Evolutionary conservation across 1,140 invertebrate species (phyloP).

Genomic region (Acromyrmex heyeri): DNA sequence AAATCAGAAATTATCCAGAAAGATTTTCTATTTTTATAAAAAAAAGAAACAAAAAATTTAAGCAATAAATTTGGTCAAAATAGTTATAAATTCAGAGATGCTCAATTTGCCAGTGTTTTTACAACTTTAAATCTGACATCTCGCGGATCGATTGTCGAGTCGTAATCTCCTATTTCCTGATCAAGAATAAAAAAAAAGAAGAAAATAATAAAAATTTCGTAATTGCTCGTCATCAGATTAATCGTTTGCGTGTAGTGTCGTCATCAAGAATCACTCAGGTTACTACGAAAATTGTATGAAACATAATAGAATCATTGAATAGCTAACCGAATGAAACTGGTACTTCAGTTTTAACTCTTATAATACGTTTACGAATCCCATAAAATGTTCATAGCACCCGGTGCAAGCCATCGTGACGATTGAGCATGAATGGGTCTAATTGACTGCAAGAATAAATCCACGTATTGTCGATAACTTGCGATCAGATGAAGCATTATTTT

Average conservation of each 20-base stretch:
- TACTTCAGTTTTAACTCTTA: neutral
- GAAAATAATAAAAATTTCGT: constrained; percentile 40
- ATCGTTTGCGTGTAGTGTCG: constrained; percentile 39
- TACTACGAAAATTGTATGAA: neutral
- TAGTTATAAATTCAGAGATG: neutral
- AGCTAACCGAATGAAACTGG: neutral
- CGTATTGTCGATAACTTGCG: constrained; percentile 24
- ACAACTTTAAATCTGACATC: constrained; percentile 7
- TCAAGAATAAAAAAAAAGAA: neutral
- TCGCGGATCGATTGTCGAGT: constrained; percentile 46
- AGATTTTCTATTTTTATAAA: neutral
- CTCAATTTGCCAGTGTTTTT: neutral
- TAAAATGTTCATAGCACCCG: constrained; percentile 24
- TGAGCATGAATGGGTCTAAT: constrained; percentile 20
- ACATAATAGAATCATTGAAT: neutral
- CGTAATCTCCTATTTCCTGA: constrained; percentile 51
- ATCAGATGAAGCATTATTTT: neutral
- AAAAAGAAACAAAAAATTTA: neutral
- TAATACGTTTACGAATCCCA: neutral
- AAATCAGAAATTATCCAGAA: constrained; percentile 13
- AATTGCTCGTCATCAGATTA: constrained; percentile 50
- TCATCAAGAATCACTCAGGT: neutral
- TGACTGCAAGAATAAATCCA: constrained; percentile 26
- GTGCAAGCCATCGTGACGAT: constrained; percentile 27
- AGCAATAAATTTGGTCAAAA: neutral